A percentile compares a stretch with the other conserved stretches of the same genome.
phyloP scores from a whole-genome alignment of 2,797 vertebrate species.

The Smutsia gigantea region DNA sequence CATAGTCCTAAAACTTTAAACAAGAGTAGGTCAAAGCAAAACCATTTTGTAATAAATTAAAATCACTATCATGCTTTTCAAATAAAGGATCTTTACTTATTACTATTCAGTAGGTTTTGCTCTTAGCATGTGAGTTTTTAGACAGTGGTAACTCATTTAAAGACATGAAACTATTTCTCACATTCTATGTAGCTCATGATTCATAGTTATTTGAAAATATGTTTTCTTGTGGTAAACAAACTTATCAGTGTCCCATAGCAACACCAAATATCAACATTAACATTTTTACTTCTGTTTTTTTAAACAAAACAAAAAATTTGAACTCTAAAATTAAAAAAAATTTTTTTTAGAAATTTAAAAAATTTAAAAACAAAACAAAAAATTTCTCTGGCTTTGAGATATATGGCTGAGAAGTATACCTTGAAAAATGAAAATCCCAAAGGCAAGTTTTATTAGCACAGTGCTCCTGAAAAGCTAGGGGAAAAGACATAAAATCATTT shows the following conservation, averaged over 20 bases:
- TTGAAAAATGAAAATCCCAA: slow-evolving; percentile 14
- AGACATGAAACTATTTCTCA: neutral
- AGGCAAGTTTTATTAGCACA: neutral
- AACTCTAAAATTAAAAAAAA: too few species aligned
- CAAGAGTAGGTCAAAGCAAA: neutral
- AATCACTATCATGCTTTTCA: neutral
- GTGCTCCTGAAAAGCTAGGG: neutral
- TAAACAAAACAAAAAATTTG: neutral
- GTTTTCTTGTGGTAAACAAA: neutral
- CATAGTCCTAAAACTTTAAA: neutral
- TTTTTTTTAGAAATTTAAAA: too few species aligned
- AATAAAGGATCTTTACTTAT: neutral
- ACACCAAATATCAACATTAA: neutral
- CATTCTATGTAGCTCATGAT: neutral
- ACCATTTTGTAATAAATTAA: neutral
- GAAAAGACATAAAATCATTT: neutral
- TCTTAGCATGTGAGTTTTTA: neutral
- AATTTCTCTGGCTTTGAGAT: neutral
- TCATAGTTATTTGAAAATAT: neutral
- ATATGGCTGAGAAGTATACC: neutral
- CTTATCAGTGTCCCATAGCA: neutral
- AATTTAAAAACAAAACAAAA: neutral
- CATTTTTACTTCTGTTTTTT: neutral
- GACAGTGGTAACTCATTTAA: neutral
- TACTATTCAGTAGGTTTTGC: neutral